Conservation (phyloP, 1,140 invertebrate genomes). For the Stratiolaelaps scimitus region DNA sequence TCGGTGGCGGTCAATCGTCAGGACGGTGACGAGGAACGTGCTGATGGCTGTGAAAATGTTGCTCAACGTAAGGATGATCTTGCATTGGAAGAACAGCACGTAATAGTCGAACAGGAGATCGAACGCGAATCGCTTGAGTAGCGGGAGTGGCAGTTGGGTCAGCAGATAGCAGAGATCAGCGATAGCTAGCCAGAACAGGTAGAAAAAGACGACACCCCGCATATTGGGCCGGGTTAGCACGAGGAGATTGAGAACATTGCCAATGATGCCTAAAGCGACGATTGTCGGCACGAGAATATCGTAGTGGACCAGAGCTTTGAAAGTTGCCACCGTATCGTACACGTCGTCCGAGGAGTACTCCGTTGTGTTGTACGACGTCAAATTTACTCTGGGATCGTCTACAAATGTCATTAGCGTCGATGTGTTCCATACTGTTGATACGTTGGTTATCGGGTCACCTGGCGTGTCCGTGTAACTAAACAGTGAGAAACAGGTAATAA, state of each 20-base stretch:
- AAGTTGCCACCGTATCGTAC: no score
- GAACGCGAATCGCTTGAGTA: slow-evolving; percentile 51
- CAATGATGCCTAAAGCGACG: slow-evolving; percentile 55
- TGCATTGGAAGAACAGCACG: slow-evolving; percentile 57
- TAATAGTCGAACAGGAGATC: slow-evolving; percentile 51
- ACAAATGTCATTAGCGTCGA: no score
- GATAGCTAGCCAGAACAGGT: slow-evolving; percentile 58
- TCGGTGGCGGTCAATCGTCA: slow-evolving; percentile 42
- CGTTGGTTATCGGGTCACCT: no score
- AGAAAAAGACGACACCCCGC: slow-evolving; percentile 58
- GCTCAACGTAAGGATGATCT: slow-evolving; percentile 56
- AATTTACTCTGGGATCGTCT: no score
- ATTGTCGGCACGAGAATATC: slow-evolving; percentile 49
- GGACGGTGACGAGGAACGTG: slow-evolving; percentile 42
- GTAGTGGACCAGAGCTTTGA: no score
- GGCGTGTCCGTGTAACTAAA: no score
- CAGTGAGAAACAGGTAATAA: no score
- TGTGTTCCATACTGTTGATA: no score
- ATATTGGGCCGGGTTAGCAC: slow-evolving; percentile 58
- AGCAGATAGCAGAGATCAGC: slow-evolving; percentile 49
- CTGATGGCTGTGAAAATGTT: slow-evolving; percentile 52
- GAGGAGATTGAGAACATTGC: slow-evolving; percentile 57
- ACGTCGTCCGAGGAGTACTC: no score
- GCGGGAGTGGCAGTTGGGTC: slow-evolving; percentile 42
- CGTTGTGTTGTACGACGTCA: no score